Conservation (phyloP, 2,113 vertebrate species). For the Maccullochella peelii region DNA sequence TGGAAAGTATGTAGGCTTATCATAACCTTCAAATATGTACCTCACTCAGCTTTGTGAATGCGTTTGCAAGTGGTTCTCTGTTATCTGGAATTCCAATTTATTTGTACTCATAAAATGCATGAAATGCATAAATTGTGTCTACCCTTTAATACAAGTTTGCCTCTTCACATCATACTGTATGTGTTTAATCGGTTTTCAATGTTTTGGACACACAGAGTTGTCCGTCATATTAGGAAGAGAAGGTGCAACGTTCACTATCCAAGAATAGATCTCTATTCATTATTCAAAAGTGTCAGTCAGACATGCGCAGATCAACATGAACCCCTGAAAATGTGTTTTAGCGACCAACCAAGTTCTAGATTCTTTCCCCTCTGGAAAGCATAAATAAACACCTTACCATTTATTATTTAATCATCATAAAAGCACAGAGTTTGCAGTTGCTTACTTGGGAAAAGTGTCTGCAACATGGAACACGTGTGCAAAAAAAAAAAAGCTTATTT, state of each 20-base stretch:
- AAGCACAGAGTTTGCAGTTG: slow-evolving; percentile 30
- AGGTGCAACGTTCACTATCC: slow-evolving; percentile 11
- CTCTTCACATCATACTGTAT: too few relatives aligned
- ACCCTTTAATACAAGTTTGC: not conserved
- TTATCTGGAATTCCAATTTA: not conserved
- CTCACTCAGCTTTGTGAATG: not conserved
- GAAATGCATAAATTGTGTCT: not conserved
- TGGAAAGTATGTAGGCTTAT: not conserved
- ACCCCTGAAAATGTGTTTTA: slow-evolving; percentile 1
- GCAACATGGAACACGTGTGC: not conserved
- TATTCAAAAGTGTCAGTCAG: slow-evolving; percentile 43
- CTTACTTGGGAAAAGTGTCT: not conserved
- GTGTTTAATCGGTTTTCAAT: too few relatives aligned
- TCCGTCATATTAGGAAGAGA: not conserved
- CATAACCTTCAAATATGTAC: slow-evolving; percentile 1
- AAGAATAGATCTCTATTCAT: slow-evolving; percentile 38
- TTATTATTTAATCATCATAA: slow-evolving; percentile 46
- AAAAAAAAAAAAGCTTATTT: not conserved
- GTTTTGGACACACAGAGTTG: slow-evolving; percentile 8
- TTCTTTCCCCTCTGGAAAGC: slow-evolving; percentile 21
- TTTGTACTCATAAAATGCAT: not conserved
- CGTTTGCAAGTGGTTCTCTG: not conserved
- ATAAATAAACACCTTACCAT: slow-evolving; percentile 19
- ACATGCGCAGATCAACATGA: slow-evolving; percentile 27
- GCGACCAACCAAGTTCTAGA: not conserved